Base-by-base conservation (phyloP, 2,888 invertebrate genomes). In the Sphaerophoria taeniata region DNA sequence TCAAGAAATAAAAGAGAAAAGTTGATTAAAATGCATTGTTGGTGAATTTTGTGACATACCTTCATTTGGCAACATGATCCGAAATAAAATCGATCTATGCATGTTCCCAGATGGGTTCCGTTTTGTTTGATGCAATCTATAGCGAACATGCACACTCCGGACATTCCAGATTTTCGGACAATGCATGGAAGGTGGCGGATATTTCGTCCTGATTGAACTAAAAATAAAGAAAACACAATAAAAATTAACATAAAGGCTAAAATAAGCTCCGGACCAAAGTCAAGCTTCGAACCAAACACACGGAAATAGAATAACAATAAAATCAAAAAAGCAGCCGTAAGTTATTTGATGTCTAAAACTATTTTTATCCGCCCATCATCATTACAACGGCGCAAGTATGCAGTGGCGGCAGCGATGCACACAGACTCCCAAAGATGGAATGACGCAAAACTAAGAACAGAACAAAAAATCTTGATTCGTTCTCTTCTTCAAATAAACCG, bases 71-170 rank as follows among this genome's bases (percentile, higher is more conserved):
- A 98, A 90, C 98, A 98, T 43, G 97, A 97, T 72, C 98, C 98
- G 90, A 98, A 98, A 93, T 97, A 98, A 92, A 98, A 98, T 87
- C 97, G 95, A 92, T 98, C 98, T 89, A 98, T 97, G 91, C 98
- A 98, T 1, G 97, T 97, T 39, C 97, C 98, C 87, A 98, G 93
- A 89, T 98, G 98, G 0, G 97, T 96, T 53, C 98, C 98, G 90
- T 98, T 98, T 81, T 96, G 95, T 93, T 97, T 97, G 60, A 97
- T 94, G 91, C 98, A 98, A 89, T 98, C 97, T 92, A 97, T 97
- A 82, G 97, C 98, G 90, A 98, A 98, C 98, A 98, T 98, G 90
- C 98, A 98, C 0, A 97, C 94, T 0, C 98, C 98, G 84, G 95
- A 95, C 88, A 96, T 95, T 45, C 95, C 95, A 39, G 95, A 95